Evolutionary conservation across 2,113 vertebrate species (phyloP).

Genomic region (Cinclus mexicanus): DNA sequence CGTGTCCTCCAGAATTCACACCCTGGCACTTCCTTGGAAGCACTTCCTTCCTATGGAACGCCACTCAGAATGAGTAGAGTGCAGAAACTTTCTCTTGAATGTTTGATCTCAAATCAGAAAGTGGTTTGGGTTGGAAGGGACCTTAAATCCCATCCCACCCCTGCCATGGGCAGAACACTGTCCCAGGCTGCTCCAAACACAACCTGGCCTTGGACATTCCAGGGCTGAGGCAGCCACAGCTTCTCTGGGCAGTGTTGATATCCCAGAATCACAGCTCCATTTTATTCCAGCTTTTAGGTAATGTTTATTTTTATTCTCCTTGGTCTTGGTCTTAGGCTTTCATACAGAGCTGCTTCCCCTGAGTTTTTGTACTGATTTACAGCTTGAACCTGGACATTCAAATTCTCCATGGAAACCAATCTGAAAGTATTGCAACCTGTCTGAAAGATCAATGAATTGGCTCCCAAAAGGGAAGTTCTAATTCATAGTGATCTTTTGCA

Average conservation of each 20-base stretch:
- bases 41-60: not conserved
- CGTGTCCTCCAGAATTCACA: not conserved
- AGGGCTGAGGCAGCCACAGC: not conserved
- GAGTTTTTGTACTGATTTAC: not conserved
- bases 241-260: not conserved
- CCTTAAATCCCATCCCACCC: not conserved
- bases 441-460: constrained; percentile 9
- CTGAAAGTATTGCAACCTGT: not conserved
- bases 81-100: not conserved
- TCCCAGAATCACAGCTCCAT: not conserved
- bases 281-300: not conserved
- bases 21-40: not conserved
- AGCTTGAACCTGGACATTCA: not conserved
- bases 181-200: not conserved
- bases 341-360: not conserved
- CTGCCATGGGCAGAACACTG: too few species aligned
- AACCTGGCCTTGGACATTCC: not conserved
- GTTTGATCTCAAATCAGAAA: not conserved
- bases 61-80: not conserved
- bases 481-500: constrained; percentile 19
- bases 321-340: not conserved
- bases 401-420: constrained; percentile 47
- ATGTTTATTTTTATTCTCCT: not conserved
- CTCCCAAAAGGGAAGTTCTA: constrained; percentile 19
- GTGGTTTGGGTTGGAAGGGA: not conserved